These are phyloP conservation scores for Hycleus cichorii DNA, from an alignment of 1,140 invertebrate genomes.

Conservation along the genomic window DNA sequence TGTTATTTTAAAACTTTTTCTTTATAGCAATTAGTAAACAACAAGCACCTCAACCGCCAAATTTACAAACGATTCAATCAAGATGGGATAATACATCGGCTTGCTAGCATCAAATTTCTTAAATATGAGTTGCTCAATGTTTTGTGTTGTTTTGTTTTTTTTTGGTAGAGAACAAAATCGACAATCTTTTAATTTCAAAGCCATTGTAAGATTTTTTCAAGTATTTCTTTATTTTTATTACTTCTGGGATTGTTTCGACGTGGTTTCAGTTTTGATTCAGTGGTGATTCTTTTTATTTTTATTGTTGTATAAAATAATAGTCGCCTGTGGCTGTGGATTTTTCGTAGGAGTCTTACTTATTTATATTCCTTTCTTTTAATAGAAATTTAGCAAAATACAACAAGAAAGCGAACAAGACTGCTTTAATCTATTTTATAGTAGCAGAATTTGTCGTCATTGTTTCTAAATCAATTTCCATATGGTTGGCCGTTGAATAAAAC, in stretches of 20 bases:
- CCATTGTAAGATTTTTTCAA: too few species aligned
- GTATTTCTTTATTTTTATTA: too few species aligned
- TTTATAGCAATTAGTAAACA: constrained; percentile 28
- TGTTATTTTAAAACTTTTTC: not conserved
- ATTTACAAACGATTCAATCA: constrained; percentile 10
- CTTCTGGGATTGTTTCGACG: too few species aligned
- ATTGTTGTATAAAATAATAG: not conserved
- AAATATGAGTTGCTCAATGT: not conserved
- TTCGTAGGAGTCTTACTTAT: constrained; percentile 7
- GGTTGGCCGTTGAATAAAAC: constrained; percentile 1
- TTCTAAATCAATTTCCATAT: too few species aligned
- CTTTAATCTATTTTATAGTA: not conserved
- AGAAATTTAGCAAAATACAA: not conserved
- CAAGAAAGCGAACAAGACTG: not conserved
- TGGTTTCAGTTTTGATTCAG: too few species aligned
- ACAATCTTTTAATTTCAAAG: too few species aligned
- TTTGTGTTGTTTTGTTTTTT: constrained; percentile 8
- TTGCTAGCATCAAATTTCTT: constrained; percentile 27
- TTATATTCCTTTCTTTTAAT: constrained; percentile 1
- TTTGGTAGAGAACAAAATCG: too few species aligned
- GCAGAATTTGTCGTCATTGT: too few species aligned
- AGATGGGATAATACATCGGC: constrained; percentile 26
- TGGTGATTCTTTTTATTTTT: too few species aligned
- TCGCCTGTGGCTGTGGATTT: constrained; percentile 13
- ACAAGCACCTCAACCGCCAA: constrained; percentile 28